These are phyloP conservation scores for Ceratotherium simum DNA, from an alignment of 2,113 vertebrate genomes.

Conservation along the genomic window DNA sequence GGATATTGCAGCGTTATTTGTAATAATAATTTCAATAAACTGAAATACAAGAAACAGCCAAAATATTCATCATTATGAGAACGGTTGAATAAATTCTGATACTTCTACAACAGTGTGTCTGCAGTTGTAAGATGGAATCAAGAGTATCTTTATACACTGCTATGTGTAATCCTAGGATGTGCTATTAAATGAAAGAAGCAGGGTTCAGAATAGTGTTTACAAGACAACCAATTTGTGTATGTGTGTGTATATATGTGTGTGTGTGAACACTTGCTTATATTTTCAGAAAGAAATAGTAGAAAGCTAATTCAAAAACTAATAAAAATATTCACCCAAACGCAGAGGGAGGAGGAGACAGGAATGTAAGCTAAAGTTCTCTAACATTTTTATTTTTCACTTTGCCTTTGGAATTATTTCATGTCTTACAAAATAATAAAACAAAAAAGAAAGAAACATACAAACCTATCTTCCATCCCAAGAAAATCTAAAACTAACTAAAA, in stretches of 20 bases:
- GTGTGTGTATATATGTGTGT: not conserved
- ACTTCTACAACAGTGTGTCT: not conserved
- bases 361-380: not conserved
- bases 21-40: not conserved
- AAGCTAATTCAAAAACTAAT: not conserved
- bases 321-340: not conserved
- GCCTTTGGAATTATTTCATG: not conserved
- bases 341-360: not conserved
- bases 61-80: not conserved
- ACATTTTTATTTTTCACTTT: slow-evolving; percentile 20
- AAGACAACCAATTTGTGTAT: not conserved
- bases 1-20: not conserved
- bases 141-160: not conserved
- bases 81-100: not conserved
- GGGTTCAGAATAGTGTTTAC: not conserved
- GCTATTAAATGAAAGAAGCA: not conserved
- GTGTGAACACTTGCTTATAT: not conserved
- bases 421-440: not conserved
- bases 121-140: not conserved
- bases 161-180: not conserved
- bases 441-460: not conserved
- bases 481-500: slow-evolving; percentile 22
- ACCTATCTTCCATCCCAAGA: not conserved
- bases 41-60: not conserved
- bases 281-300: not conserved